Percentiles rank a stretch among this genome's conserved stretches.
Evolutionary conservation across 2,888 invertebrate species (phyloP).

Genomic region (Choreutis nemorana): DNA sequence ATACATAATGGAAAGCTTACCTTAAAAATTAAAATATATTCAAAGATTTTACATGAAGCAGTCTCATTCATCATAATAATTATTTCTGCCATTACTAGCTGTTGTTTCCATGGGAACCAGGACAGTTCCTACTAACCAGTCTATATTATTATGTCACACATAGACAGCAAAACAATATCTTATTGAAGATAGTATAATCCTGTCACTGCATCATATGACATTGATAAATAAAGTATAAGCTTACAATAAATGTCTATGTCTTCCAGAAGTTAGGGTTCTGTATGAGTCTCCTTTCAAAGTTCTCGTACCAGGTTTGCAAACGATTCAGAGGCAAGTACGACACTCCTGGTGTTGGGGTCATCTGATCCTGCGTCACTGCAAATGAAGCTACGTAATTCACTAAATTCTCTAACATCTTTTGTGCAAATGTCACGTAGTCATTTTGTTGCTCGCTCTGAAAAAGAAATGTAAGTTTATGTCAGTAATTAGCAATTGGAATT

Average conservation of each 20-base stretch:
- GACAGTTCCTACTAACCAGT: too few species aligned
- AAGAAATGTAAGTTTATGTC: not conserved
- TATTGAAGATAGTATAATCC: too few species aligned
- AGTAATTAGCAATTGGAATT: not conserved
- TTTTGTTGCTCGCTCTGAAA: constrained; percentile 17
- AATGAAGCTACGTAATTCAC: constrained; percentile 94
- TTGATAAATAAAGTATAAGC: not conserved
- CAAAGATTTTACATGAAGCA: too few species aligned
- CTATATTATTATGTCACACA: too few species aligned
- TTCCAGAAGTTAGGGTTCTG: constrained; percentile 97
- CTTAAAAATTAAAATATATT: too few species aligned
- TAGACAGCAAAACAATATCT: too few species aligned
- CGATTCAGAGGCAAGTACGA: constrained; percentile 88
- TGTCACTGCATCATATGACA: too few species aligned
- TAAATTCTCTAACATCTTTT: constrained; percentile 93
- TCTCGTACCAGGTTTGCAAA: constrained; percentile 93
- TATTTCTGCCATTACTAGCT: too few species aligned
- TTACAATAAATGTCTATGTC: too few species aligned
- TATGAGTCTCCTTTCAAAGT: constrained; percentile 86
- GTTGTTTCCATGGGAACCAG: too few species aligned
- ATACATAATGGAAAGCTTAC: too few species aligned
- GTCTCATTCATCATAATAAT: too few species aligned
- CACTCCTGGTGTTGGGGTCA: constrained; percentile 80
- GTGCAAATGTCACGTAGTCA: constrained; percentile 73
- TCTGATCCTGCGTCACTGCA: constrained; percentile 79